Base-by-base conservation (phyloP, 2,797 vertebrate genomes). In the Gymnodraco acuticeps region DNA sequence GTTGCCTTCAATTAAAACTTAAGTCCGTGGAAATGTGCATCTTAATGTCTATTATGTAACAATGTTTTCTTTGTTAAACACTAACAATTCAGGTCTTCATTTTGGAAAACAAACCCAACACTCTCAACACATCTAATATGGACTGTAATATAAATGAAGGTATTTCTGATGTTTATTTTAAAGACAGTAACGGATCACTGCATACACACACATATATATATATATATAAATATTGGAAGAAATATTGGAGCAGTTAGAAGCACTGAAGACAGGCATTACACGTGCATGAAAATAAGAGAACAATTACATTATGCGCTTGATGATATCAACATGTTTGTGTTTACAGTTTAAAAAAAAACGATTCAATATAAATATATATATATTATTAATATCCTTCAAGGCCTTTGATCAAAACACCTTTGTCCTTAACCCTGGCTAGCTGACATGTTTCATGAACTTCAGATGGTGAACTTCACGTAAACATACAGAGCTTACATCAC, bases 401-500 rank as follows among this genome's bases (percentile, higher is more conserved):
- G 17, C 38, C 38, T 83, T 68, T 73, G 69, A 80, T 85, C 73
- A 50, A 13, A 41, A 42, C 0, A 13, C 14, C 10, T 65, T 14
- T 43, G 56, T 5, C 75, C 75, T 72, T 88, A 75, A 83, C 65
- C 64, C 56, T 14, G 20, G 20, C 20, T 23, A 11, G 15, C 48
- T n/a, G 19, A 41, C 1, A 70, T 48, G 60, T 72, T 64, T 70
- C 43, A 23, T 67, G 33, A 61, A 69, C 43, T 42, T 66, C 48
- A 63, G 10, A 33, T 45, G 55, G 62, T 70, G 48, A 72, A 1
- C 64, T 16, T 56, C 59, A 79, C 13, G 6, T 52, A 20, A 81
- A 70, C 80, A 86, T 46, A 19, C 51, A 81, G 51, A 65, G 60
- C 64, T 80, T 79, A 19, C 77, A 46, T 64, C 78, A 86, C 3